Conservation (phyloP, 1,140 invertebrate species). For the Sipha flava region DNA sequence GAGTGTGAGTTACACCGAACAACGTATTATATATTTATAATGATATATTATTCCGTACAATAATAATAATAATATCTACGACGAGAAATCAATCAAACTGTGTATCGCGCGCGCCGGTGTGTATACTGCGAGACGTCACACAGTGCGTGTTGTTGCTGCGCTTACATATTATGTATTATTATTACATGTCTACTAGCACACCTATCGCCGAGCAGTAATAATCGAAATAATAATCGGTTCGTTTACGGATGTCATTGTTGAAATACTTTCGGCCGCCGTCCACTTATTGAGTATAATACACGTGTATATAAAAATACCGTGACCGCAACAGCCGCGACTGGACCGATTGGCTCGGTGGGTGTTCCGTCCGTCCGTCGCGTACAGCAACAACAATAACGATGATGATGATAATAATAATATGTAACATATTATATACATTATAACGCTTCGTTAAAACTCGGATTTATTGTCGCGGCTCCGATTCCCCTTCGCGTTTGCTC, state of each 20-base stretch:
- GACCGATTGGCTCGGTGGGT: conserved; percentile 1
- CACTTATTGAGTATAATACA: neutral
- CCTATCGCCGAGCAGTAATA: neutral
- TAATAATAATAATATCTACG: too few relatives aligned
- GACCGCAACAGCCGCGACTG: neutral
- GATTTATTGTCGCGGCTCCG: too few relatives aligned
- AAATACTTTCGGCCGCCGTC: neutral
- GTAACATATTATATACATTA: too few relatives aligned
- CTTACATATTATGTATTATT: too few relatives aligned
- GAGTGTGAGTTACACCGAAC: neutral
- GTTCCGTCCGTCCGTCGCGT: neutral
- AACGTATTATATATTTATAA: neutral
- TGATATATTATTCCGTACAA: too few relatives aligned
- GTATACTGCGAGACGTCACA: neutral
- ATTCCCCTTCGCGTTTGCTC: too few relatives aligned
- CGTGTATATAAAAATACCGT: too few relatives aligned
- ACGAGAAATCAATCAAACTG: neutral
- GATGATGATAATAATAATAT: too few relatives aligned
- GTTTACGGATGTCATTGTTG: neutral
- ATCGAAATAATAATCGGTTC: neutral
- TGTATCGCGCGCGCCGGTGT: too few relatives aligned
- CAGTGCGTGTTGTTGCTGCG: too few relatives aligned
- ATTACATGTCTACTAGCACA: too few relatives aligned
- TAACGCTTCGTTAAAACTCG: neutral
- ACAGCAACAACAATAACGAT: too few relatives aligned